phyloP scores from a whole-genome alignment of 2,888 invertebrate genomes.

The Agonopterix arenella region DNA sequence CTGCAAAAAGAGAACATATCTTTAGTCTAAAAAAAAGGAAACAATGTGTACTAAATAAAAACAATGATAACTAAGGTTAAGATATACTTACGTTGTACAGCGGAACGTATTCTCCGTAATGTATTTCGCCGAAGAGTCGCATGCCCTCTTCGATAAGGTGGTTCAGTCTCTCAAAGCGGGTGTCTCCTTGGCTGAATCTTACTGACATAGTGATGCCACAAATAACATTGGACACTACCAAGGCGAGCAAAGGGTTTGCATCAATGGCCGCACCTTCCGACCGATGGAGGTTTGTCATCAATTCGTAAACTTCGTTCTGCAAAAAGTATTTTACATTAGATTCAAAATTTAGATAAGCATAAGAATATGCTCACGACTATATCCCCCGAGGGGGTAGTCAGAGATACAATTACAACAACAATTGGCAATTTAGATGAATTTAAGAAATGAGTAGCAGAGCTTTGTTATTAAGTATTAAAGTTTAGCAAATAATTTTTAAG shows the following conservation, averaged over 20 bases:
- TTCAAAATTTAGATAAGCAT: background rate
- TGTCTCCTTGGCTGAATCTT: conserved; percentile 87
- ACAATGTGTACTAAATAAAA: no score
- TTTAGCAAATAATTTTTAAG: no score
- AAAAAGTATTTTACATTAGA: conserved; percentile 2
- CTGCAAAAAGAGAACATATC: conserved; percentile 29
- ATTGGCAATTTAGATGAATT: no score
- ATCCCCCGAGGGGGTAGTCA: no score
- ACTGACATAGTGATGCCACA: conserved; percentile 94
- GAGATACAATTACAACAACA: no score
- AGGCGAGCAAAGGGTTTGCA: conserved; percentile 84
- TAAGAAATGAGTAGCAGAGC: no score
- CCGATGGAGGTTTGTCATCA: conserved; percentile 80
- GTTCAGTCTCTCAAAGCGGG: conserved; percentile 87
- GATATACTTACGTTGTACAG: conserved; percentile 77
- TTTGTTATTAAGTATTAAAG: no score
- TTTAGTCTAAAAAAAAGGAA: no score
- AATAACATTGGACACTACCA: conserved; percentile 93
- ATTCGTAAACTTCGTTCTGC: conserved; percentile 85
- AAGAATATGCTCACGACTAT: no score
- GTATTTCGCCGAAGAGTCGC: conserved; percentile 88
- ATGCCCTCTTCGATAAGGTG: conserved; percentile 94
- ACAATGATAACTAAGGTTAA: background rate
- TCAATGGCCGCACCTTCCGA: conserved; percentile 83
- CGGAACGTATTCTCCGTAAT: conserved; percentile 90